Evolutionary conservation across 2,113 vertebrate genomes (phyloP).

Genomic region (Channa argus): DNA sequence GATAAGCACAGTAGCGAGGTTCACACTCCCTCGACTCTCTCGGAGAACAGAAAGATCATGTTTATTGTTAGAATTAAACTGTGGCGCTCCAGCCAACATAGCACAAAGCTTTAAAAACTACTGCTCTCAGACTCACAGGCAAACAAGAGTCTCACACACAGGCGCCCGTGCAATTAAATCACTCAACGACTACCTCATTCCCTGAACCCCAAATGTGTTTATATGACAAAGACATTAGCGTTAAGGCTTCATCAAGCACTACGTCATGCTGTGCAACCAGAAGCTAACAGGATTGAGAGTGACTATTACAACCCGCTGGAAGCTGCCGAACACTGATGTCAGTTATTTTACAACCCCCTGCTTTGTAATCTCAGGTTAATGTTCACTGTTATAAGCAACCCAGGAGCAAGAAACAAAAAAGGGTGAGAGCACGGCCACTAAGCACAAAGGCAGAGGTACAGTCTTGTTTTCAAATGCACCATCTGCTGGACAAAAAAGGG

Average conservation of each 20-base stretch:
- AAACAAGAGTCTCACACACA: conserved; percentile 50
- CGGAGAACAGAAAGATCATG: conserved; percentile 10
- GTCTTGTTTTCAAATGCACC: conserved; percentile 63
- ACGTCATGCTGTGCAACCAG: conserved; percentile 70
- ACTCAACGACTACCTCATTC: conserved; percentile 67
- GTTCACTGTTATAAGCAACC: conserved; percentile 61
- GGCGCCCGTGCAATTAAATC: conserved; percentile 64
- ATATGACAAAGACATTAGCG: conserved; percentile 76
- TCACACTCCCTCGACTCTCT: conserved; percentile 21
- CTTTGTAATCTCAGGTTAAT: conserved; percentile 67
- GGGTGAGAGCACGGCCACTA: conserved; percentile 39
- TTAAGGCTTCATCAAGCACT: conserved; percentile 70
- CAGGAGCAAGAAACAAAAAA: conserved; percentile 33
- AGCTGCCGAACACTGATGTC: conserved; percentile 72
- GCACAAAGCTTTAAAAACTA: conserved; percentile 49
- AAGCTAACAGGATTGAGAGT: conserved; percentile 59
- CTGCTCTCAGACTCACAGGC: conserved; percentile 15
- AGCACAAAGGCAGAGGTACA: conserved; percentile 24
- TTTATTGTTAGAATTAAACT: conserved; percentile 45
- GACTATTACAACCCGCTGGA: conserved; percentile 76
- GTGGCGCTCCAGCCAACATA: conserved; percentile 15
- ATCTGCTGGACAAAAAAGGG: conserved; percentile 73
- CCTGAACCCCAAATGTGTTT: conserved; percentile 69
- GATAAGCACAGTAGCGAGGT: conserved; percentile 17
- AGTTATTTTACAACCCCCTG: conserved; percentile 69